Base-by-base conservation (phyloP, 2,113 vertebrate genomes). In the Sorex araneus region DNA sequence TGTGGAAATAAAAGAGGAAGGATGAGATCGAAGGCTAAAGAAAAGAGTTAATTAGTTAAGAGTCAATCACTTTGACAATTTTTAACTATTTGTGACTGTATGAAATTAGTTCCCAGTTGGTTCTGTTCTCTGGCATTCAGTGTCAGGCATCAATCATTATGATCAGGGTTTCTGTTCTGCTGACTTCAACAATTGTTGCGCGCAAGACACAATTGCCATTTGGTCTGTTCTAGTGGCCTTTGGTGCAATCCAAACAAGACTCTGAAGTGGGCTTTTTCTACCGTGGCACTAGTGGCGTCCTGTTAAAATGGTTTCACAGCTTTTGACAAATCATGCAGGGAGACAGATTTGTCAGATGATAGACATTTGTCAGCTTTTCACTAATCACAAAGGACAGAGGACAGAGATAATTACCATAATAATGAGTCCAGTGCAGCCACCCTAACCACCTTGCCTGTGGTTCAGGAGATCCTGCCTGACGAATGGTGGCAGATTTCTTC, bases 401-500 rank as follows among this genome's bases (percentile, higher is more conserved):
- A 15, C 3, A 30, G 78, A 32, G 28, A 10, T 25, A 2, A 8
- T 32, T 16, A 54, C 47, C 2, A 23, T 36, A 16, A n/a, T 63
- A 34, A 13, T 1, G 34, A 71, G 18, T 3, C 1, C 3, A 3
- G 2, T 28, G 32, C 27, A 11, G 45, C 19, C 2, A 0, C 30
- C 21, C 0, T 1, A 1, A 34, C 27, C 28, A 32, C 78, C 73
- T 89, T 30, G 45, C 90, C 54, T 50, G 36, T 1, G 18, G 30
- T 5, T 19, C 30, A n/a, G 23, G 34, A 60, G 57, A 23, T 23
- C 57, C 23, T 60, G 21, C 23, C 21, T 60, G 21, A 60, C 4
- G 50, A 0, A 0, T 25, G 63, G 66, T 60, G 66, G 12, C 8
- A 2, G 40, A 3, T 34, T 13, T 30, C 57, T 10, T 10, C 10